Evolutionary conservation across 2,888 invertebrate species (phyloP), one percentile per base, ranked within the genome.

Genomic region (Syrista parreyssii): DNA sequence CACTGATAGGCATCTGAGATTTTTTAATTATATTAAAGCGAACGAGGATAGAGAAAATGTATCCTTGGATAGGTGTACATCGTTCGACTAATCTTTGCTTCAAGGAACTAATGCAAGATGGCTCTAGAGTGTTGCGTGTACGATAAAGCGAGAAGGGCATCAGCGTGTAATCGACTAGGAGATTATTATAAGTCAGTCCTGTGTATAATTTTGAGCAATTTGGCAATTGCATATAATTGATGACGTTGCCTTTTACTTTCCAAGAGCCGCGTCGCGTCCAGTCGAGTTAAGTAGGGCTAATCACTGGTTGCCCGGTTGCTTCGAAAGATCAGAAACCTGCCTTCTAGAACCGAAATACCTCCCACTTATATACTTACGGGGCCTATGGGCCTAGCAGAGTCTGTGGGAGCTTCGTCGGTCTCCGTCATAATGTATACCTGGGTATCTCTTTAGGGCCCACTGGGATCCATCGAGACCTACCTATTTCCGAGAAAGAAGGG

Each of bases 171-270:
- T 55, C 55, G 55, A 23, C 55, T 6, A 23, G 55, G 23, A 23
- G 30, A 74, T 74, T 74, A 74, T 35, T 74, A 33, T 33, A 33
- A 35, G 74, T 74, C 76, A 34, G 73, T 35, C 73, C 76, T 79
- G 88, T 87, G 84, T 89, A 87, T 89, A 89, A 89, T 89, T 89
- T 89, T 81, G 86, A 88, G 89, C 88, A 90, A 90, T 90, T 90
- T 88, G 90, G 89, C 90, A 89, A 90, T 90, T 90, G 90, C 89
- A 87, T 87, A 88, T 90, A 89, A 90, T 90, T 90, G 89, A 88
- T 87, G 88, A 88, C 84, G 86, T 85, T 87, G 85, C 87, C 88
- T 89, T 89, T 90, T 90, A 88, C 88, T 88, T 85, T 86, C 82
- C 84, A 84, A 82, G 84, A 78, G 79, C 84, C 83, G 84, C 75